phyloP scores from a whole-genome alignment of 2,888 invertebrate genomes.

The Nycteola revayana region DNA sequence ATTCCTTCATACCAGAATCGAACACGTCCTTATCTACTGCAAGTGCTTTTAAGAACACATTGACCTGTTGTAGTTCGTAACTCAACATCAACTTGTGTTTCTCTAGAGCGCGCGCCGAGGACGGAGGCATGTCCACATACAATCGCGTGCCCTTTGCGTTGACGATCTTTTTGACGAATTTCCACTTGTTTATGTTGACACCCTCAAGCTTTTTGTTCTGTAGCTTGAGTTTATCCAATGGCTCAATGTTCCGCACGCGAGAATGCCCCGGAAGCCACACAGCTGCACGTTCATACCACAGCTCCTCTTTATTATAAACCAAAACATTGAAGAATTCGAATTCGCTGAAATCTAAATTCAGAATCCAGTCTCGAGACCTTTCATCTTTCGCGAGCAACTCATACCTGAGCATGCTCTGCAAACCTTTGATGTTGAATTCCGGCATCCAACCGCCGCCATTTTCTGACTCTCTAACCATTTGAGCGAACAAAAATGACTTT shows the following conservation, averaged over 20 bases:
- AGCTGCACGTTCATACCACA: conserved; percentile 71
- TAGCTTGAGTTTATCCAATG: conserved; percentile 58
- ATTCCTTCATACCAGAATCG: conserved; percentile 55
- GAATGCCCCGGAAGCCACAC: conserved; percentile 72
- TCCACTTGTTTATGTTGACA: conserved; percentile 65
- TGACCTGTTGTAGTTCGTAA: conserved; percentile 70
- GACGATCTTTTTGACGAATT: conserved; percentile 63
- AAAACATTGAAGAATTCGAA: conserved; percentile 55
- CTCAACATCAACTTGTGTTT: conserved; percentile 60
- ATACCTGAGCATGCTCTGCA: conserved; percentile 54
- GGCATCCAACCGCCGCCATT: conserved; percentile 52
- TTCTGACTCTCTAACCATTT: conserved; percentile 51
- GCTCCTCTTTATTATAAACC: conserved; percentile 64
- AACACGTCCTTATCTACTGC: conserved; percentile 67
- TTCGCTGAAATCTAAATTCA: conserved; percentile 54
- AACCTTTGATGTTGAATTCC: conserved; percentile 57
- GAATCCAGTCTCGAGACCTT: conserved; percentile 57
- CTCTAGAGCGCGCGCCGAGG: conserved; percentile 61
- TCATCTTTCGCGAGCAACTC: conserved; percentile 57
- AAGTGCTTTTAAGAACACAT: conserved; percentile 60
- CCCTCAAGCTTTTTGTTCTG: conserved; percentile 57
- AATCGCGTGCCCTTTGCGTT: conserved; percentile 60
- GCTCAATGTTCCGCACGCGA: conserved; percentile 50
- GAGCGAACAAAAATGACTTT: conserved; percentile 51
- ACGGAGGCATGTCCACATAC: conserved; percentile 71